phyloP scores from a whole-genome alignment of 2,888 invertebrate species.

The Spialia ferax region DNA sequence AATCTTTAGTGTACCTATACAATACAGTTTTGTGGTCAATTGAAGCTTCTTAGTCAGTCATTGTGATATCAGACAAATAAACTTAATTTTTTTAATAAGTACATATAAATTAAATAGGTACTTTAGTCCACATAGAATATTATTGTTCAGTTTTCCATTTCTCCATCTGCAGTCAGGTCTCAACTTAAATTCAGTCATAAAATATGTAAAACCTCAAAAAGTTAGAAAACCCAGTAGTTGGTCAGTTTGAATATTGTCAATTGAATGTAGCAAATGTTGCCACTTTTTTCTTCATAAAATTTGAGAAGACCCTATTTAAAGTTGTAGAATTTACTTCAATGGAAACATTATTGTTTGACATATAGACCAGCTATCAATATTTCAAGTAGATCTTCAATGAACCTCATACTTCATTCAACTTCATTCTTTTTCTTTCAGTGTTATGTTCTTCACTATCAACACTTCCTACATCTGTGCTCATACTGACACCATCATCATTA shows the following conservation, averaged over 20 bases:
- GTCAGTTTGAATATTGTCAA: not conserved
- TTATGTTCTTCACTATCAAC: constrained; percentile 57
- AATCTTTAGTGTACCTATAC: too few species aligned
- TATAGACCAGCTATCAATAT: not conserved
- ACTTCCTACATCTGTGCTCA: constrained; percentile 9
- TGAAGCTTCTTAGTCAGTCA: too few species aligned
- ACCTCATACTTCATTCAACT: constrained; percentile 45
- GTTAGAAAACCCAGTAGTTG: not conserved
- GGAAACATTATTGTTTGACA: not conserved
- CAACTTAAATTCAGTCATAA: not conserved
- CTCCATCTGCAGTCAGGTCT: constrained; percentile 3
- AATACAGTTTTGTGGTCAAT: too few species aligned
- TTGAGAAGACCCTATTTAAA: too few species aligned
- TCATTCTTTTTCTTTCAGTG: constrained; percentile 65
- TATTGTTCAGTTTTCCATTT: not conserved
- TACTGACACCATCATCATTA: constrained; percentile 52
- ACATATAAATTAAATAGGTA: not conserved
- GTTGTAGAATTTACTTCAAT: not conserved
- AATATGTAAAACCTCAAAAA: not conserved
- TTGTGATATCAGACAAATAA: not conserved
- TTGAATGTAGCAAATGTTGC: too few species aligned
- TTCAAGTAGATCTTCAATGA: not conserved
- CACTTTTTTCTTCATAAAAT: too few species aligned
- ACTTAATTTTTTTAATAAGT: not conserved
- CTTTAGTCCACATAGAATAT: not conserved